Percentiles rank a stretch among this genome's conserved stretches.
Evolutionary conservation across 2,888 invertebrate genomes (phyloP).

Genomic region (Amaurobius ferox): DNA sequence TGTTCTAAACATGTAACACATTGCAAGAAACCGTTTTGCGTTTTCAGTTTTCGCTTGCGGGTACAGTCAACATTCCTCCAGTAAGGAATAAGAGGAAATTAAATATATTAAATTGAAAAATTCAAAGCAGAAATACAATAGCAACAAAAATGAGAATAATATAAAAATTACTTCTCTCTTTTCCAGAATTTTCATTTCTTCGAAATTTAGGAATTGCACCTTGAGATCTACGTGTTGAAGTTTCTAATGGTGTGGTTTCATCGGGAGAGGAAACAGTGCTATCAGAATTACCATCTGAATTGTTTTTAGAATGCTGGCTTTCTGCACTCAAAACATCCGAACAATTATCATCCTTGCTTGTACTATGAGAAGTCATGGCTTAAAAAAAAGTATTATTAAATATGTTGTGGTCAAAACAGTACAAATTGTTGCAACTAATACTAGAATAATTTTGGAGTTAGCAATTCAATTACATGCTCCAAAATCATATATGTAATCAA

Average conservation of each 20-base stretch:
- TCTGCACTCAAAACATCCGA: constrained; percentile 36
- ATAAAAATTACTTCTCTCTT: constrained; percentile 40
- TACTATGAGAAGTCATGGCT: constrained; percentile 32
- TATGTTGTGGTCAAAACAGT: background rate
- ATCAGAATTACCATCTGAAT: constrained; percentile 68
- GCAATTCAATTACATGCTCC: background rate
- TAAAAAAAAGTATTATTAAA: background rate
- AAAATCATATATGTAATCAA: too few species aligned
- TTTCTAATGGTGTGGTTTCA: constrained; percentile 73
- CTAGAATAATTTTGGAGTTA: too few species aligned
- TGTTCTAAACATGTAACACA: too few species aligned
- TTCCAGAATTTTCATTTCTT: constrained; percentile 36
- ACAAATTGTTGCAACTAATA: background rate
- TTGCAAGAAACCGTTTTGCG: too few species aligned
- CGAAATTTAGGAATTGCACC: constrained; percentile 74
- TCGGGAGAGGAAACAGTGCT: constrained; percentile 73
- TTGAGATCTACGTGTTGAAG: constrained; percentile 66
- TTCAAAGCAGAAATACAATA: background rate
- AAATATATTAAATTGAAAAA: too few species aligned
- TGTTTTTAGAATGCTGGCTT: constrained; percentile 56
- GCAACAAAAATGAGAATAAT: too few species aligned
- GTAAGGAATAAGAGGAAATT: too few species aligned
- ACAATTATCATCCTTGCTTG: constrained; percentile 41
- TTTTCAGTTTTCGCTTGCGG: too few species aligned
- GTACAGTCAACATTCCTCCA: too few species aligned